These are phyloP conservation scores for Capitella teleta DNA, from an alignment of 1,140 invertebrate species.

Conservation along the genomic window DNA sequence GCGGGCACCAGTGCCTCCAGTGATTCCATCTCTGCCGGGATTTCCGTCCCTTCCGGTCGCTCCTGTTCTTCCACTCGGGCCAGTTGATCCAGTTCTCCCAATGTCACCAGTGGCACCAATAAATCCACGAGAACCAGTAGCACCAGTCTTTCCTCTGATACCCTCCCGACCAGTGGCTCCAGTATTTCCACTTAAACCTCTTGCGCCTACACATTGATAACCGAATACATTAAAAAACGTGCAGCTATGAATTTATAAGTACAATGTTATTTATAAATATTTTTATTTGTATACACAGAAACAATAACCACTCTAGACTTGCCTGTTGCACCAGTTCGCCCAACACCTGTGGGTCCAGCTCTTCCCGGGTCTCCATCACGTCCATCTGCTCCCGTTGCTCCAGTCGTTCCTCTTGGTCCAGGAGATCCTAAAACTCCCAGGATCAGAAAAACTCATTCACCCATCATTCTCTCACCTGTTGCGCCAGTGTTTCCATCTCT, in stretches of 20 bases:
- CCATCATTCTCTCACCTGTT: background rate
- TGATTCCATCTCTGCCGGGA: background rate
- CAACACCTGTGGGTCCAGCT: conserved; percentile 2
- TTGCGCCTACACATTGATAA: background rate
- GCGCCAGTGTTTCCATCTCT: background rate
- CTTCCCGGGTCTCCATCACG: background rate
- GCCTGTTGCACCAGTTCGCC: background rate
- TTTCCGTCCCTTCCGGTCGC: background rate
- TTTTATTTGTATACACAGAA: background rate
- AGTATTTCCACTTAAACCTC: background rate
- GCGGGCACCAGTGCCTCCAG: background rate
- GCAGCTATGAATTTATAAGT: background rate
- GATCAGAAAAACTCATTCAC: background rate
- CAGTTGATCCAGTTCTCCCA: conserved; percentile 8
- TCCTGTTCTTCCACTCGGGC: conserved; percentile 1
- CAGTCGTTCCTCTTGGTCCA: background rate
- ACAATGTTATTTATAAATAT: background rate
- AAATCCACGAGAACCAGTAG: conserved; percentile 9
- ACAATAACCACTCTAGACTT: background rate
- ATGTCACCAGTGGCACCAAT: conserved; percentile 1
- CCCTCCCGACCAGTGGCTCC: background rate
- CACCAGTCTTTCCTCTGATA: background rate
- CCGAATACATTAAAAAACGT: background rate
- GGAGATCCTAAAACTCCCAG: no score
- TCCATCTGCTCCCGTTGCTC: background rate